These are phyloP conservation scores for Elmis aenea DNA, from an alignment of 2,888 invertebrate species.

Conservation along the genomic window DNA sequence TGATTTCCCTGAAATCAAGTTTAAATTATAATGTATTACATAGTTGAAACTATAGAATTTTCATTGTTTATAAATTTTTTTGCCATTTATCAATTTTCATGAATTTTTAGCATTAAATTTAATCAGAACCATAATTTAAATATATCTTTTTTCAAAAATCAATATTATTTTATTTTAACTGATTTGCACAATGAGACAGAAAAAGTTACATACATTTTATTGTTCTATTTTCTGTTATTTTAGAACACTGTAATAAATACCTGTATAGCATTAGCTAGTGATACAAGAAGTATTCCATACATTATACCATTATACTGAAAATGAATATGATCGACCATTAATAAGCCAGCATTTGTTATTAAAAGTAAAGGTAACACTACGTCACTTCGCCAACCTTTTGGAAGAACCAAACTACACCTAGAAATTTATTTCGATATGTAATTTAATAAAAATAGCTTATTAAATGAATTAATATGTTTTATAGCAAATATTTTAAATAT, in stretches of 20 bases:
- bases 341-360: constrained; percentile 78
- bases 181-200: too few relatives aligned
- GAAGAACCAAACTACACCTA: constrained; percentile 54
- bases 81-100: too few relatives aligned
- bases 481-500: background rate
- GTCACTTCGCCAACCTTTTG: constrained; percentile 51
- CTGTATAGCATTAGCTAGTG: constrained; percentile 67
- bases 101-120: too few relatives aligned
- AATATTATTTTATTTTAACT: too few relatives aligned
- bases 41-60: too few relatives aligned
- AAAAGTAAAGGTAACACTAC: constrained; percentile 61
- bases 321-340: constrained; percentile 95
- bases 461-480: background rate
- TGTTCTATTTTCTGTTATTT: background rate
- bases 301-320: constrained; percentile 99
- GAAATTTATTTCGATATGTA: too few relatives aligned
- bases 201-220: too few relatives aligned
- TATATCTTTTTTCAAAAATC: too few relatives aligned
- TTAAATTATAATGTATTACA: too few relatives aligned
- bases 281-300: constrained; percentile 78
- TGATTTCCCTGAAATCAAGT: constrained; percentile 57
- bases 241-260: constrained; percentile 41
- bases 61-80: too few relatives aligned
- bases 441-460: too few relatives aligned
- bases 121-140: too few relatives aligned